Evolutionary conservation across 1,140 invertebrate genomes (phyloP), one percentile per base, ranked within the genome.

Genomic region (Euwallacea fornicatus): DNA sequence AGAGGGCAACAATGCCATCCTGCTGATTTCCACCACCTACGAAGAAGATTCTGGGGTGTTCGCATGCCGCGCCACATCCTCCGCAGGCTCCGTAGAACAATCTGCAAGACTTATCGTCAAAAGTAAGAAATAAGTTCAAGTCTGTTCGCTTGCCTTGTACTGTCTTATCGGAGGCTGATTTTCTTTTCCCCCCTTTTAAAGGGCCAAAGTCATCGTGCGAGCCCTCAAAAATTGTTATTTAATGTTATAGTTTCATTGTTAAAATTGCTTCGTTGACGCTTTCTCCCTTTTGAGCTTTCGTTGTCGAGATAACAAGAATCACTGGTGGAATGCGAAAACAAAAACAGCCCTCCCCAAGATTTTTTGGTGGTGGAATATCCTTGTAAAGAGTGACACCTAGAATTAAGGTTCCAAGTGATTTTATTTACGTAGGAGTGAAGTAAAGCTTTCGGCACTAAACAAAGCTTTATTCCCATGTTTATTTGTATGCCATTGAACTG

Each of bases 21-120:
- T 98, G 66, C 84, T 96, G 47, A 97, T 98, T 77, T 91, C 92
- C 65, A 93, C 91, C 75, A 96, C 95, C 8, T 95, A 94, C 79
- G 93, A 96, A 85, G 95, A 98, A 85, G 96, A 98, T 84, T 91
- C 92, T 66, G 96, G 96, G 69, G 87, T 88, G 50, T 98, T 97
- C 85, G 95, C 93, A 16, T 96, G 94, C 81, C 89, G 93, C 75
- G 94, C 94, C 44, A 93, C 93, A 66, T 96, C 95, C 73, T 89
- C 91, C 69, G 92, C 91, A 77, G 95, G 95, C 82, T 93, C 94
- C 83, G 93, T 93, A 77, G 93, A 96, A 86, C 92, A 93, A 56
- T 95, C 91, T 76, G 94, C 94, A 76, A 93, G 92, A 84, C 90
- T 98, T 85, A 93, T 92, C 85, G 95, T 97, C 84, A 94, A 95